Percentiles rank a stretch among this genome's conserved stretches.
Evolutionary conservation across 2,113 vertebrate genomes (phyloP).

Genomic region (Phoxinus phoxinus): DNA sequence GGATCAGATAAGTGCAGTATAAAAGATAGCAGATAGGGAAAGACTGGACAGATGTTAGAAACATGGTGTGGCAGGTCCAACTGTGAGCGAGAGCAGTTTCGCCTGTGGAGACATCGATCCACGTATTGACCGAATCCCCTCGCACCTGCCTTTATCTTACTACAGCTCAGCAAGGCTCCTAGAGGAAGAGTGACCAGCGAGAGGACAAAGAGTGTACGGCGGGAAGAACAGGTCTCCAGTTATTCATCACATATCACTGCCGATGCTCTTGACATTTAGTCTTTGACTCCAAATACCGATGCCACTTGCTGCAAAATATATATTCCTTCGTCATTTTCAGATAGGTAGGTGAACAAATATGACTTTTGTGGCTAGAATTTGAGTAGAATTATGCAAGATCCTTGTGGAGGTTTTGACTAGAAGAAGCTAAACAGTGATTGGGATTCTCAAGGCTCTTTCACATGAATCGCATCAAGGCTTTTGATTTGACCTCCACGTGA

Average conservation of each 20-base stretch:
- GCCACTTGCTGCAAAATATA: background rate
- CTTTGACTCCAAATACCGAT: slow-evolving; percentile 21
- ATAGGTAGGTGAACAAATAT: background rate
- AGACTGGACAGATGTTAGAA: slow-evolving; percentile 5
- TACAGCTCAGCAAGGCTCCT: slow-evolving; percentile 31
- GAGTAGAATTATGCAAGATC: background rate
- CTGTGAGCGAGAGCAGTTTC: slow-evolving; percentile 36
- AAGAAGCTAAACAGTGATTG: background rate
- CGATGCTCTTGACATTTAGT: slow-evolving; percentile 37
- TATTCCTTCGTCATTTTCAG: slow-evolving; percentile 6
- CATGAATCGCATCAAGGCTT: background rate
- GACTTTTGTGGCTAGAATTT: background rate
- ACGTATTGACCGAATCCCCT: slow-evolving; percentile 1
- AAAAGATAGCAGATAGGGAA: background rate
- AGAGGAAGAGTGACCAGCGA: slow-evolving; percentile 6
- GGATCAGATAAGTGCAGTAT: background rate
- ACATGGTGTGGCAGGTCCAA: background rate
- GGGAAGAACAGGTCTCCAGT: slow-evolving; percentile 29
- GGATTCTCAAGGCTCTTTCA: background rate
- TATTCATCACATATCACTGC: slow-evolving; percentile 42
- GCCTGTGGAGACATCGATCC: slow-evolving; percentile 38
- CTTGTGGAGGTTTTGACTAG: background rate
- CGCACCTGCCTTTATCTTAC: slow-evolving; percentile 30
- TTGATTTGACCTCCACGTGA: background rate
- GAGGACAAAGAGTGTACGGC: slow-evolving; percentile 27